A percentile compares a stretch with the other conserved stretches of the same genome.
Conservation (phyloP, 1,140 invertebrate species). For the Bilobella aurantiaca region DNA sequence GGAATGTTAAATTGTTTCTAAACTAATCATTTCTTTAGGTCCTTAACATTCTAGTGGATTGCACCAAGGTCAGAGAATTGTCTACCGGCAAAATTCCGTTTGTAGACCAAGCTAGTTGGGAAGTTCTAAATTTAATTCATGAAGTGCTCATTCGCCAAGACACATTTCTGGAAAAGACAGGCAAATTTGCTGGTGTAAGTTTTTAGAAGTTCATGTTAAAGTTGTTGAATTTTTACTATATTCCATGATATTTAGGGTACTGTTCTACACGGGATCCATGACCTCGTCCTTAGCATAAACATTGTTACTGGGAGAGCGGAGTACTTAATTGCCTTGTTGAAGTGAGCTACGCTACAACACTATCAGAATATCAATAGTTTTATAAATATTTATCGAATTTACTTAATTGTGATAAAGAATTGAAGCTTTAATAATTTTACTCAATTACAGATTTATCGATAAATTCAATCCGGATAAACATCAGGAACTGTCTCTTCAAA, state of each 20-base stretch:
- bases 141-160: conserved; percentile 21
- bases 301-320: conserved; percentile 20
- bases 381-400: no score
- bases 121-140: conserved; percentile 19
- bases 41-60: conserved; percentile 15
- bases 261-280: conserved; percentile 25
- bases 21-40: no score
- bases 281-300: conserved; percentile 16
- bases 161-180: conserved; percentile 14
- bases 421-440: not conserved
- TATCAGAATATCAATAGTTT: no score
- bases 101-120: conserved; percentile 22
- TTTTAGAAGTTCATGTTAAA: not conserved
- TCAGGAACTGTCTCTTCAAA: conserved; percentile 21
- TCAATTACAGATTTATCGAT: conserved; percentile 28
- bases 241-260: conserved; percentile 8
- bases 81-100: conserved; percentile 14
- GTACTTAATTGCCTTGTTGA: conserved; percentile 24
- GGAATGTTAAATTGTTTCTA: no score
- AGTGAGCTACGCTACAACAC: conserved; percentile 14
- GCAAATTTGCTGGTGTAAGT: not conserved
- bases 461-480: conserved; percentile 16
- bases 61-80: conserved; percentile 15
- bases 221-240: no score
- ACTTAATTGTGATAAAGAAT: no score